These are phyloP conservation scores for Perognathus longimembris DNA, from an alignment of 2,113 vertebrate species.

Conservation along the genomic window DNA sequence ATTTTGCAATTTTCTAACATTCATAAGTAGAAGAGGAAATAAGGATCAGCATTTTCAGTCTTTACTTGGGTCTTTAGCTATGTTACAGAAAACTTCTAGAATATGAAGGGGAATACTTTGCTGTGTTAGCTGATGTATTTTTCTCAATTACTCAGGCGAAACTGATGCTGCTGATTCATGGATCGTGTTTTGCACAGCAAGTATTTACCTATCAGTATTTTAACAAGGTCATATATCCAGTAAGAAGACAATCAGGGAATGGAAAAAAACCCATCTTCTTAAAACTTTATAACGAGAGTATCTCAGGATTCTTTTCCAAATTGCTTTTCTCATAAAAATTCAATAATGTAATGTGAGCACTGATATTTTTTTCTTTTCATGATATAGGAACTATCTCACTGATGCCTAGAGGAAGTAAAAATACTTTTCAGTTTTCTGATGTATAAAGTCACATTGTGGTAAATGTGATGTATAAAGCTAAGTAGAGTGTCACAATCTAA, in stretches of 20 bases:
- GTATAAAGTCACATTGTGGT: neutral
- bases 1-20: conserved; percentile 5
- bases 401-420: neutral
- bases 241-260: neutral
- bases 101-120: neutral
- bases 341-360: too few species aligned
- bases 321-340: neutral
- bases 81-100: neutral
- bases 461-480: neutral
- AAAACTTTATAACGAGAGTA: neutral
- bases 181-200: neutral
- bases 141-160: neutral
- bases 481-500: neutral
- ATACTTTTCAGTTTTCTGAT: neutral
- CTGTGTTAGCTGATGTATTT: neutral
- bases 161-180: neutral
- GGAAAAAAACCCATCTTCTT: neutral
- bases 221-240: neutral
- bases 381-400: neutral
- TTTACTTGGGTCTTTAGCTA: neutral
- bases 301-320: neutral
- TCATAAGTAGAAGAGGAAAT: neutral
- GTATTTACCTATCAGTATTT: neutral
- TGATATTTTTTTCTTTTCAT: neutral
- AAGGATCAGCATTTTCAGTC: neutral